Conservation (phyloP, 2,797 vertebrate species). For the Pelodytes ibericus region DNA sequence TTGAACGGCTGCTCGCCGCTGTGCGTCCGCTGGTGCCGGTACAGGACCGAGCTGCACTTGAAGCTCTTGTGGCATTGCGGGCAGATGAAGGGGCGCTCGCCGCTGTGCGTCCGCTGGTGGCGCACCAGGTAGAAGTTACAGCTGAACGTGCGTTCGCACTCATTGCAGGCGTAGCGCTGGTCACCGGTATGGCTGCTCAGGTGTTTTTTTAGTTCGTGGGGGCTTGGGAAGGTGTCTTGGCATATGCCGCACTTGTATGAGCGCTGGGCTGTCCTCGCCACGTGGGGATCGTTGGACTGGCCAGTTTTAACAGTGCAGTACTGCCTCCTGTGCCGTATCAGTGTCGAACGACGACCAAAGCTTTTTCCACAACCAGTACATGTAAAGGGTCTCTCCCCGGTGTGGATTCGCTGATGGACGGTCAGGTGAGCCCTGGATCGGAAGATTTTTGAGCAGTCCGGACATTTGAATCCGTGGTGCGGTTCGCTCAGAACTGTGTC, state of each 20-base stretch:
- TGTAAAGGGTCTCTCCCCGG: constrained; percentile 54
- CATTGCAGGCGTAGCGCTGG: constrained; percentile 5
- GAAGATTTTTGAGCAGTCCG: neutral
- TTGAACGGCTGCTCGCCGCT: constrained; percentile 57
- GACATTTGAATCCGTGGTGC: too few relatives aligned
- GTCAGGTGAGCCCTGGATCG: neutral
- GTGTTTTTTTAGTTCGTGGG: constrained; percentile 29
- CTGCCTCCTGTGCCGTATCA: neutral
- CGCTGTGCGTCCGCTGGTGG: constrained; percentile 59
- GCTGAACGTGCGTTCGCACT: constrained; percentile 35
- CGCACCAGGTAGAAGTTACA: constrained; percentile 42
- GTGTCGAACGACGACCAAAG: neutral
- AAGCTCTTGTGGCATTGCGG: constrained; percentile 70
- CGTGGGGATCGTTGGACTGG: neutral
- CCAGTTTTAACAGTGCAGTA: neutral
- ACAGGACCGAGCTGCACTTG: constrained; percentile 63
- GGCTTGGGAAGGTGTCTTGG: neutral
- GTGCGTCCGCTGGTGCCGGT: constrained; percentile 57
- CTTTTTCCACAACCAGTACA: constrained; percentile 58
- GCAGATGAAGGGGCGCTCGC: constrained; percentile 64
- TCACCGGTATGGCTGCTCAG: constrained; percentile 24
- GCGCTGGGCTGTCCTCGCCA: neutral
- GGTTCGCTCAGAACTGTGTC: constrained; percentile 35
- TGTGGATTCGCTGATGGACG: neutral
- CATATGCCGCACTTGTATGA: constrained; percentile 32